Evolutionary conservation across 2,113 vertebrate species (phyloP).

Genomic region (Brachirus orientalis): DNA sequence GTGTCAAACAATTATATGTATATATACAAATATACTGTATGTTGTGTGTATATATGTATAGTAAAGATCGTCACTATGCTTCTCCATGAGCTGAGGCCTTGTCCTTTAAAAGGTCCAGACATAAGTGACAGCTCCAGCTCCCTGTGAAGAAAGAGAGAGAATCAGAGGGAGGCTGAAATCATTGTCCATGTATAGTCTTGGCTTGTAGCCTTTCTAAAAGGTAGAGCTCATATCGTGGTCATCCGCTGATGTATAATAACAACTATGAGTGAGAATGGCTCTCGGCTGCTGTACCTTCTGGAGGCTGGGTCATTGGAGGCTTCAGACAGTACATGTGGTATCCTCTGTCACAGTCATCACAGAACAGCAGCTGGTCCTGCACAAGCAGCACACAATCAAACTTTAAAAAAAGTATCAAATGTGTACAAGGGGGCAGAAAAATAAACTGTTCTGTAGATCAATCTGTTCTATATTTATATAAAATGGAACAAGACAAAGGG

Average conservation of each 20-base stretch:
- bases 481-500: too few species aligned
- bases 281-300: slow-evolving; percentile 87
- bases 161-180: slow-evolving; percentile 19
- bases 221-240: slow-evolving; percentile 7
- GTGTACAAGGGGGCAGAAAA: neutral
- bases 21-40: slow-evolving; percentile 41
- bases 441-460: neutral
- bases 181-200: slow-evolving; percentile 42
- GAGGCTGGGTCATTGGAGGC: slow-evolving; percentile 94
- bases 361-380: slow-evolving; percentile 97
- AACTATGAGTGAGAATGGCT: neutral
- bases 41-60: neutral
- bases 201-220: neutral
- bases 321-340: slow-evolving; percentile 99
- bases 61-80: slow-evolving; percentile 47
- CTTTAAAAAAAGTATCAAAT: neutral
- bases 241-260: slow-evolving; percentile 9
- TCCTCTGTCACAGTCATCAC: slow-evolving; percentile 97
- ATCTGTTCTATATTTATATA: too few species aligned
- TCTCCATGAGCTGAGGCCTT: slow-evolving; percentile 89
- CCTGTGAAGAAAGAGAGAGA: slow-evolving; percentile 75
- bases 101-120: slow-evolving; percentile 94
- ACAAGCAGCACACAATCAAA: slow-evolving; percentile 4
- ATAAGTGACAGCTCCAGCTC: slow-evolving; percentile 98
- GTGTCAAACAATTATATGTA: slow-evolving; percentile 36